These are phyloP conservation scores for Macaria liturata DNA, from an alignment of 2,888 invertebrate genomes.

Conservation along the genomic window DNA sequence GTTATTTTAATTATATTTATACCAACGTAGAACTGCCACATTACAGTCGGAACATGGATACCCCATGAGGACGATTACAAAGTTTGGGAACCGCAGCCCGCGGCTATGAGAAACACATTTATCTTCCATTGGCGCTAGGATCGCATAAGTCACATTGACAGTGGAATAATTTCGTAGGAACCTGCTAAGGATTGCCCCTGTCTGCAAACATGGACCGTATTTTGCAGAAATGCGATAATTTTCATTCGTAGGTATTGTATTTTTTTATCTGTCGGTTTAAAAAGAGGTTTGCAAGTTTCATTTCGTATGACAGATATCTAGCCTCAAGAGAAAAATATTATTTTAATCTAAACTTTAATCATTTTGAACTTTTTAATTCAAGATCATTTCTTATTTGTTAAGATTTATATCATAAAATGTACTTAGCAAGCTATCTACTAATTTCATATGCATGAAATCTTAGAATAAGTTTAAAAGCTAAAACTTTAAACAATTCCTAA, in stretches of 20 bases:
- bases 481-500: background rate
- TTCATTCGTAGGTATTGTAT: background rate
- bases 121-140: conserved; percentile 47
- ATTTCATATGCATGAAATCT: too few relatives aligned
- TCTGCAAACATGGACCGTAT: conserved; percentile 25
- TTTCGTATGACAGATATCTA: too few relatives aligned
- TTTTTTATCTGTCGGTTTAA: too few relatives aligned
- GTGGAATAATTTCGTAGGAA: conserved; percentile 43
- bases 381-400: too few relatives aligned
- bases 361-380: too few relatives aligned
- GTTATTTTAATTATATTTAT: too few relatives aligned
- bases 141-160: conserved; percentile 52
- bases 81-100: conserved; percentile 39
- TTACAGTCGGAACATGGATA: conserved; percentile 14
- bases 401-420: too few relatives aligned
- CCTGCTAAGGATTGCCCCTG: conserved; percentile 35
- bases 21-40: background rate
- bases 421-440: too few relatives aligned
- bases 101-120: conserved; percentile 47
- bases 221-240: background rate
- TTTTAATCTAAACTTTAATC: too few relatives aligned
- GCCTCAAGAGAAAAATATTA: too few relatives aligned
- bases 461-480: too few relatives aligned
- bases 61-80: conserved; percentile 20
- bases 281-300: too few relatives aligned